phyloP scores from a whole-genome alignment of 2,888 invertebrate species.

The Parnassius orleans region DNA sequence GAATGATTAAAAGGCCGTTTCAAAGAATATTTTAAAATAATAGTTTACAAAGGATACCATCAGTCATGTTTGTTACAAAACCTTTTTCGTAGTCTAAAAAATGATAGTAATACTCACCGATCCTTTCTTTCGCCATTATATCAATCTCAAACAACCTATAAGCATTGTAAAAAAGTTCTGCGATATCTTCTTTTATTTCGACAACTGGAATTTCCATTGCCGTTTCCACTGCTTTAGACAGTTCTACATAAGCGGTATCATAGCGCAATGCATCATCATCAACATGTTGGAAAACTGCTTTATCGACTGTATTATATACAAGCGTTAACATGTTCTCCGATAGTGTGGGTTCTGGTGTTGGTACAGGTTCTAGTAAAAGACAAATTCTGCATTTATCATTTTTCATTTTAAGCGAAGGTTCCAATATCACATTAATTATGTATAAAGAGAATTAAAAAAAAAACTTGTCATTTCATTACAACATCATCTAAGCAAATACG shows the following conservation, averaged over 20 bases:
- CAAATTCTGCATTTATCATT: background rate
- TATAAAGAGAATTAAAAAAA: no score
- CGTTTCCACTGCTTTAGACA: conserved; percentile 57
- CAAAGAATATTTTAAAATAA: no score
- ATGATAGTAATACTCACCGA: conserved; percentile 43
- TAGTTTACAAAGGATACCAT: no score
- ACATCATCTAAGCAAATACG: no score
- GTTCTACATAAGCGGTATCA: conserved; percentile 66
- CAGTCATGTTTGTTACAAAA: no score
- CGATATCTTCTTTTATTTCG: conserved; percentile 58
- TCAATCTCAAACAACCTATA: conserved; percentile 55
- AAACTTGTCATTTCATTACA: no score
- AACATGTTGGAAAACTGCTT: conserved; percentile 55
- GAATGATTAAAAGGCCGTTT: no score
- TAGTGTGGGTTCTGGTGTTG: conserved; percentile 56
- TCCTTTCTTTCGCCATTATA: conserved; percentile 57
- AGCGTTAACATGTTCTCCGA: conserved; percentile 49
- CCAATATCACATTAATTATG: no score
- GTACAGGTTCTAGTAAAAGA: conserved; percentile 50
- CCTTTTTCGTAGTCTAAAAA: no score
- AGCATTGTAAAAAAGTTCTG: conserved; percentile 48
- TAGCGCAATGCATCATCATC: conserved; percentile 53
- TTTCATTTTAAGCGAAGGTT: no score
- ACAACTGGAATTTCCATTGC: conserved; percentile 71
- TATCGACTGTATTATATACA: conserved; percentile 61